A percentile compares a stretch with the other conserved stretches of the same genome.
phyloP scores from a whole-genome alignment of 2,888 invertebrate genomes.

The Perdita meconis region DNA sequence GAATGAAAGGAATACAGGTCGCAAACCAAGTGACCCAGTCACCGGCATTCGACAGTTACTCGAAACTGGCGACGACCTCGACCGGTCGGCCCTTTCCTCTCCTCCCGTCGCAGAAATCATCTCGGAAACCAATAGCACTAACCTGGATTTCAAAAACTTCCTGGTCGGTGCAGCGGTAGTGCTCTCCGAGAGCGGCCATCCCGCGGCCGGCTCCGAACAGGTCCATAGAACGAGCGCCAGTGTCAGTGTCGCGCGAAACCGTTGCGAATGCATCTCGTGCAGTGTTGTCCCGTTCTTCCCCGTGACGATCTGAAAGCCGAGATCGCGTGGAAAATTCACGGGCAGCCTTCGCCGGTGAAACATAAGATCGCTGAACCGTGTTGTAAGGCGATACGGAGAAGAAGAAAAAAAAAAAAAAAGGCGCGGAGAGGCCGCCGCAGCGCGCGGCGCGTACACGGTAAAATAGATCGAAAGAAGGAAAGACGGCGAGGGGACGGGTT shows the following conservation, averaged over 20 bases:
- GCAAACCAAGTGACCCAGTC: too few species aligned
- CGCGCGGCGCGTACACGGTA: background rate
- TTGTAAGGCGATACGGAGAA: background rate
- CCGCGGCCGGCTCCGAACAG: conserved; percentile 7
- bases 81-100: background rate
- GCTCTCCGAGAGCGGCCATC: conserved; percentile 17
- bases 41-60: too few species aligned
- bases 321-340: background rate
- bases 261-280: conserved; percentile 11
- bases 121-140: conserved; percentile 17
- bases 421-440: too few species aligned
- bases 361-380: background rate
- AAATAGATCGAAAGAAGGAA: background rate
- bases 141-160: conserved; percentile 40
- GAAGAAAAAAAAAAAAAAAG: background rate
- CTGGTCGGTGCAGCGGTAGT: background rate
- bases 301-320: conserved; percentile 16
- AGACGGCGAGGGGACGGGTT: conserved; percentile 14
- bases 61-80: too few species aligned
- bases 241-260: background rate
- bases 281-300: background rate
- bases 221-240: conserved; percentile 31
- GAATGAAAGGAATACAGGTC: too few species aligned
- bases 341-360: background rate
- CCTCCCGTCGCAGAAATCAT: too few species aligned